A percentile compares a stretch with the other conserved stretches of the same genome.
phyloP scores from a whole-genome alignment of 2,888 invertebrate species.

The Pseudococcus longispinus region DNA sequence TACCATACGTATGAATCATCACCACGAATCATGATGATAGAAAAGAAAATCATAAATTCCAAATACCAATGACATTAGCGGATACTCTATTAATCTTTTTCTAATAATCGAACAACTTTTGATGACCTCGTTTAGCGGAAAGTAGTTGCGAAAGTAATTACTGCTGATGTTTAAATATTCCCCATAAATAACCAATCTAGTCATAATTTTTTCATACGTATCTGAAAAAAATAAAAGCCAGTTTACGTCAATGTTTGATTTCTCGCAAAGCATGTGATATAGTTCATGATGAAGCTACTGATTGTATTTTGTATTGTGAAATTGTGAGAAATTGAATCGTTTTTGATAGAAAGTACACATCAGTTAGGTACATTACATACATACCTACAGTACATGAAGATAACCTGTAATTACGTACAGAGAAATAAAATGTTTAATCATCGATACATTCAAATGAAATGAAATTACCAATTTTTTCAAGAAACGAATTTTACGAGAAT shows the following conservation, averaged over 20 bases:
- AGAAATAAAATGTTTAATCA: too few relatives aligned
- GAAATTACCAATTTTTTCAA: too few relatives aligned
- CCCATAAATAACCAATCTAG: constrained; percentile 24
- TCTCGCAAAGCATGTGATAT: constrained; percentile 1
- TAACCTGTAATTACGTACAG: too few relatives aligned
- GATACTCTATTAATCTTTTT: constrained; percentile 31
- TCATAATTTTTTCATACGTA: constrained; percentile 18
- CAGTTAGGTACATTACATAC: too few relatives aligned
- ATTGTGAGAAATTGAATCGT: background rate
- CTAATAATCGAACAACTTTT: constrained; percentile 27
- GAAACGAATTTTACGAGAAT: too few relatives aligned
- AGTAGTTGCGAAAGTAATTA: constrained; percentile 43
- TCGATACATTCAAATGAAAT: too few relatives aligned
- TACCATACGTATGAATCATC: background rate
- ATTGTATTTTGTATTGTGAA: background rate
- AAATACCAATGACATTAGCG: background rate
- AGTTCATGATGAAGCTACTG: background rate
- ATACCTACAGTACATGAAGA: too few relatives aligned
- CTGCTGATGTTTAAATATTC: constrained; percentile 35
- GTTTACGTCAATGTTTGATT: constrained; percentile 7
- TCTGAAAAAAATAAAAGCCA: background rate
- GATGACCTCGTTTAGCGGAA: constrained; percentile 43
- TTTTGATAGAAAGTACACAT: background rate
- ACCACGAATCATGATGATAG: background rate
- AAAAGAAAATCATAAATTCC: background rate